Percentiles rank a stretch among this genome's conserved stretches.
These are phyloP conservation scores for Halocynthia aurantium DNA, from an alignment of 23 tunicate genomes.

Conservation along the genomic window DNA sequence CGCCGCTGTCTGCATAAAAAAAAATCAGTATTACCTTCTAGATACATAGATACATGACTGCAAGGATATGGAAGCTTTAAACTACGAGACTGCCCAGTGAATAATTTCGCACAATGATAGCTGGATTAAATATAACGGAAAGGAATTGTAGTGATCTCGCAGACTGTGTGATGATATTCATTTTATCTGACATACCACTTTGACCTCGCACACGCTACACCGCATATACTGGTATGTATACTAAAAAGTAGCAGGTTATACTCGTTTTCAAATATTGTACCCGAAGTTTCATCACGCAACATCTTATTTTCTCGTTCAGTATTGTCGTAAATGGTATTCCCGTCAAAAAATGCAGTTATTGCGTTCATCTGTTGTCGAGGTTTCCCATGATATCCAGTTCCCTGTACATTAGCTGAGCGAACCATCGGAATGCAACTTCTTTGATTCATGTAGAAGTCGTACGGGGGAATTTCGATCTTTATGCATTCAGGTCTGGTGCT, in stretches of 20 bases:
- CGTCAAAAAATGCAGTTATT: constrained; percentile 57
- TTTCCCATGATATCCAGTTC: constrained; percentile 23
- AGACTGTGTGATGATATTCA: no score
- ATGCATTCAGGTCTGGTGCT: constrained; percentile 44
- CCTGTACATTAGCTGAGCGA: constrained; percentile 30
- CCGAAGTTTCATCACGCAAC: constrained; percentile 53
- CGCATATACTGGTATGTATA: no score
- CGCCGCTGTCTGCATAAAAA: constrained; percentile 19
- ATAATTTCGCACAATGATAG: no score
- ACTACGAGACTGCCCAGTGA: no score
- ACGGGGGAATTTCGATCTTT: constrained; percentile 34
- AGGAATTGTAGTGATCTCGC: no score
- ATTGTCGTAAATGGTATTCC: constrained; percentile 50
- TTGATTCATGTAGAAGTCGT: constrained; percentile 33
- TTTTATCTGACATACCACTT: no score
- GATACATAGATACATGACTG: no score
- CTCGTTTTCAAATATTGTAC: not conserved
- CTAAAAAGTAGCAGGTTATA: no score
- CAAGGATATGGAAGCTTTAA: no score
- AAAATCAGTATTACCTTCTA: not conserved
- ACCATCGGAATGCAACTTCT: constrained; percentile 45
- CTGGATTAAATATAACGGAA: no score
- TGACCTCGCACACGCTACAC: no score
- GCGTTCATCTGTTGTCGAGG: constrained; percentile 58
- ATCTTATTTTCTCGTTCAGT: constrained; percentile 9